phyloP scores from a whole-genome alignment of 64 coral and sea anemone species.

The Acropora tenuis region DNA sequence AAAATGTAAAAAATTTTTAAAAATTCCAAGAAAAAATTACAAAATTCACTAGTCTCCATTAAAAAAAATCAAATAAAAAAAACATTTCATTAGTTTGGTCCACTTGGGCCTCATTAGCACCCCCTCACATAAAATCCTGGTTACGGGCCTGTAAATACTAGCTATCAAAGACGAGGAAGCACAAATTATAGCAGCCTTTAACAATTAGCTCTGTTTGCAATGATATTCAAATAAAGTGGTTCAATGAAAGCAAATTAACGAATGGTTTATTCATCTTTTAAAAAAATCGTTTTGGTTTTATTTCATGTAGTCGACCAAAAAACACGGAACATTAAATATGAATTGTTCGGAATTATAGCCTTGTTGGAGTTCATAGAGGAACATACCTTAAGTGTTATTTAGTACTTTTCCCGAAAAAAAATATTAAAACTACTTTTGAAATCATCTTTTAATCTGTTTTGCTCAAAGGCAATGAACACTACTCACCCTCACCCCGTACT shows the following conservation, averaged over 20 bases:
- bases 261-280: not conserved
- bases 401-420: not conserved
- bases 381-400: not conserved
- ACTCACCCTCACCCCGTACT: not conserved
- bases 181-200: not conserved
- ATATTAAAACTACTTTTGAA: not conserved
- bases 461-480: not conserved
- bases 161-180: not conserved
- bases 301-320: not conserved
- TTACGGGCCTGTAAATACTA: not conserved
- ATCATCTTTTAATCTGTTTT: not conserved
- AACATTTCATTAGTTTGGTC: no score
- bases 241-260: not conserved
- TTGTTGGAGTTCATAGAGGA: not conserved
- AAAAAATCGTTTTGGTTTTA: not conserved
- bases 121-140: no score
- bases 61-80: no score
- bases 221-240: not conserved
- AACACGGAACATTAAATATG: not conserved
- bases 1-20: no score
- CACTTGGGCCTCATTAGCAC: not conserved
- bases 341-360: conserved; percentile 15
- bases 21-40: no score
- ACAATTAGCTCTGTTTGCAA: conserved; percentile 1
- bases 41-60: no score